These are phyloP conservation scores for Euschistus heros DNA, from an alignment of 1,140 invertebrate species.

Conservation along the genomic window DNA sequence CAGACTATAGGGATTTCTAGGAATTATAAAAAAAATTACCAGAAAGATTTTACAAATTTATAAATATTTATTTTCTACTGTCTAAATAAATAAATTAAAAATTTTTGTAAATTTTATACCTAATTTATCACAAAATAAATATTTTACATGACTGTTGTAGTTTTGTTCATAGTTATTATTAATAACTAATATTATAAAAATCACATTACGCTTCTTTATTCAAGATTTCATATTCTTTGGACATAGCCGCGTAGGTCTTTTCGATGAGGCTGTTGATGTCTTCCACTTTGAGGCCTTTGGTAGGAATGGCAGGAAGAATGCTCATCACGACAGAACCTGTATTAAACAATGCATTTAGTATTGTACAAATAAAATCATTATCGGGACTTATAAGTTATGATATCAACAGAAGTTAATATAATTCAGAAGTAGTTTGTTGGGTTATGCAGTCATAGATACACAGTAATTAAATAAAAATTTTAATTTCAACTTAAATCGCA, in stretches of 20 bases:
- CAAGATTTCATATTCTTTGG: conserved; percentile 38
- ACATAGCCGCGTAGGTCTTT: conserved; percentile 51
- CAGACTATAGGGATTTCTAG: too few relatives aligned
- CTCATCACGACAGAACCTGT: conserved; percentile 53
- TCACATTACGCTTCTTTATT: background rate
- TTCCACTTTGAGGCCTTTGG: conserved; percentile 48
- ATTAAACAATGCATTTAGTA: conserved; percentile 27
- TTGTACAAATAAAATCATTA: too few relatives aligned
- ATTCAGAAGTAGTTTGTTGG: too few relatives aligned
- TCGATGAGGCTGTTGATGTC: conserved; percentile 55
- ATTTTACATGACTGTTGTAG: background rate
- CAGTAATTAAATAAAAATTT: too few relatives aligned
- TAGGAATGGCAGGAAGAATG: conserved; percentile 58
- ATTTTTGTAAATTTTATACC: background rate
- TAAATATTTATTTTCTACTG: conserved; percentile 3
- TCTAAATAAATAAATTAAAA: conserved; percentile 5
- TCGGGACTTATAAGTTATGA: too few relatives aligned
- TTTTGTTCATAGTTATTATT: too few relatives aligned
- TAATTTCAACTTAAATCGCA: too few relatives aligned
- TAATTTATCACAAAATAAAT: background rate
- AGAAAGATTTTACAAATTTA: background rate
- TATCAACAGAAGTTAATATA: too few relatives aligned
- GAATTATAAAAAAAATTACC: too few relatives aligned
- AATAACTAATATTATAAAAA: too few relatives aligned
- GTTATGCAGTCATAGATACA: too few relatives aligned